A percentile compares a stretch with the other conserved stretches of the same genome.
These are phyloP conservation scores for Archivesica marissinica DNA, from an alignment of 1,140 invertebrate species.

Conservation along the genomic window DNA sequence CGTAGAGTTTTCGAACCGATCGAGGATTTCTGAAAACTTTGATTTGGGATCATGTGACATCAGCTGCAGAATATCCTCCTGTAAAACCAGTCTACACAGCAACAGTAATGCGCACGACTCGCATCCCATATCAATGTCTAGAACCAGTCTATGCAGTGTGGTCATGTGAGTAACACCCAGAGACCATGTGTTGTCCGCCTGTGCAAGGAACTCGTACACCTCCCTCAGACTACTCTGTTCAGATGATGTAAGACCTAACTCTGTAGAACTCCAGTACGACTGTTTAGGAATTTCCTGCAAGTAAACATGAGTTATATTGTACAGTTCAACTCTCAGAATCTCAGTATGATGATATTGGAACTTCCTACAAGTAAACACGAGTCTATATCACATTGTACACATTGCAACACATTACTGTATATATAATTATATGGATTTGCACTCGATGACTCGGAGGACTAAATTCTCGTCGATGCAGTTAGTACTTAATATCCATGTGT, in stretches of 20 bases:
- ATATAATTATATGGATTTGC: too few species aligned
- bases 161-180: conserved; percentile 67
- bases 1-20: conserved; percentile 64
- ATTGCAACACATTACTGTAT: too few species aligned
- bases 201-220: conserved; percentile 65
- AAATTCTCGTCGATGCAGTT: too few species aligned
- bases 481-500: too few species aligned
- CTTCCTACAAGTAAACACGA: too few species aligned
- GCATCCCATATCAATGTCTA: conserved; percentile 37
- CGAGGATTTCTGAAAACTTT: conserved; percentile 62
- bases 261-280: conserved; percentile 21
- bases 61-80: conserved; percentile 63
- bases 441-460: too few species aligned
- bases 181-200: conserved; percentile 58
- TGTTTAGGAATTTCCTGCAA: conserved; percentile 47
- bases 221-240: conserved; percentile 56
- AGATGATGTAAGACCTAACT: conserved; percentile 34
- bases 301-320: too few species aligned
- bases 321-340: too few species aligned
- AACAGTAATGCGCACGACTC: conserved; percentile 48
- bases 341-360: too few species aligned
- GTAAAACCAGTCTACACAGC: conserved; percentile 53
- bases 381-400: too few species aligned
- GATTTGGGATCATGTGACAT: conserved; percentile 66
- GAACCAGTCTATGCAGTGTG: conserved; percentile 60